phyloP scores from a whole-genome alignment of 2,113 vertebrate species.

The Platichthys flesus region DNA sequence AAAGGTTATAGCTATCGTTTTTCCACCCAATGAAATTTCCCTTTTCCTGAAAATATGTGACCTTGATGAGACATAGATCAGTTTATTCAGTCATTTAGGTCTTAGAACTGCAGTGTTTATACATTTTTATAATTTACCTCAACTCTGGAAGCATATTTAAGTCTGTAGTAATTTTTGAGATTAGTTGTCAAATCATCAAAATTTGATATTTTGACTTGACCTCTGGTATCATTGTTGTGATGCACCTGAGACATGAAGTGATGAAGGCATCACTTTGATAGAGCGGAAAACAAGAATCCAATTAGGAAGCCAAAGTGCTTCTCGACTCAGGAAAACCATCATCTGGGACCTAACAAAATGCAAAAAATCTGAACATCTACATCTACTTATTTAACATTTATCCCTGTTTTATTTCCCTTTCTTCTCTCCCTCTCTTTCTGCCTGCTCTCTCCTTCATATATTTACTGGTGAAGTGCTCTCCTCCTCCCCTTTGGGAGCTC shows the following conservation, averaged over 20 bases:
- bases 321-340: not conserved
- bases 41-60: not conserved
- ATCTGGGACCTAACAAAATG: constrained; percentile 1
- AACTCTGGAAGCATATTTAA: too few species aligned
- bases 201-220: not conserved
- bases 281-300: not conserved
- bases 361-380: constrained; percentile 17
- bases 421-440: constrained; percentile 9
- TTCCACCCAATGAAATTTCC: not conserved
- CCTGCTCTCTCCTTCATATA: constrained; percentile 8
- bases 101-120: not conserved
- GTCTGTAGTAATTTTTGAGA: not conserved
- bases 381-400: constrained; percentile 10
- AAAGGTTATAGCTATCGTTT: not conserved
- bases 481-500: constrained; percentile 61
- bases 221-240: not conserved
- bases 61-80: not conserved
- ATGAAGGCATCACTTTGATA: too few species aligned
- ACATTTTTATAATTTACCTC: too few species aligned
- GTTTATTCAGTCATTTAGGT: not conserved
- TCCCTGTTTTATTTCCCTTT: constrained; percentile 18
- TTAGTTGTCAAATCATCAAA: not conserved
- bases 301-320: not conserved
- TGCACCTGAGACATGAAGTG: too few species aligned
- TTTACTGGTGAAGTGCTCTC: constrained; percentile 48